A percentile compares a stretch with the other conserved stretches of the same genome.
Conservation (phyloP, 2,113 vertebrate genomes). For the Pedionomus torquatus region DNA sequence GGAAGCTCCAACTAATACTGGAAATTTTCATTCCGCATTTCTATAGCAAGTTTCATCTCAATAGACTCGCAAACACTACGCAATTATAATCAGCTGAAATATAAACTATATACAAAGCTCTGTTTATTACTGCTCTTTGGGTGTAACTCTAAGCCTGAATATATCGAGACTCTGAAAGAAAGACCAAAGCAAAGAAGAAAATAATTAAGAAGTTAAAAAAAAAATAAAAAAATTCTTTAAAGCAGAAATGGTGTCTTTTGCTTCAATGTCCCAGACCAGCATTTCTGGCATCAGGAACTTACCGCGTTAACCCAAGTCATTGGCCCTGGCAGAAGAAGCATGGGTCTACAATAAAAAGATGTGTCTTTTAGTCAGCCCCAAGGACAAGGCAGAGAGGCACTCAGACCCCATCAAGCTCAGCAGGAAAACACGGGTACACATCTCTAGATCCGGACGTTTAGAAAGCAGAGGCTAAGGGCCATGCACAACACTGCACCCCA, state of each 20-base stretch:
- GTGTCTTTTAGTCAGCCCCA: background rate
- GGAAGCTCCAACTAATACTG: constrained; percentile 17
- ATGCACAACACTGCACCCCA: rapidly evolving
- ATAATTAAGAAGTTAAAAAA: background rate
- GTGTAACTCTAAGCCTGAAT: background rate
- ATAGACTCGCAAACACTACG: constrained; percentile 1
- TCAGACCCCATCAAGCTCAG: background rate
- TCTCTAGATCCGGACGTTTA: background rate
- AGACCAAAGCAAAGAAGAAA: background rate
- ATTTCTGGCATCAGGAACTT: background rate
- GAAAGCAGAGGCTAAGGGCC: rapidly evolving
- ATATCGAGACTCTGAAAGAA: background rate
- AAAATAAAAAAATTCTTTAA: background rate
- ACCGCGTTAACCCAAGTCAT: background rate
- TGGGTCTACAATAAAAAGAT: background rate
- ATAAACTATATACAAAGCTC: background rate
- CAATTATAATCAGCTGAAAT: constrained; percentile 43
- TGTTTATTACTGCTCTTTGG: background rate
- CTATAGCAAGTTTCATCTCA: background rate
- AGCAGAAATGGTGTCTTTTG: background rate
- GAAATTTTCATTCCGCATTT: background rate
- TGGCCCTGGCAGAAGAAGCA: background rate
- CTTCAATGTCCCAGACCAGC: background rate
- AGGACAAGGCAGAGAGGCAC: background rate
- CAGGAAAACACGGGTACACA: rapidly evolving